Conservation (phyloP, 2,888 invertebrate species). For the Athetis lepigone region DNA sequence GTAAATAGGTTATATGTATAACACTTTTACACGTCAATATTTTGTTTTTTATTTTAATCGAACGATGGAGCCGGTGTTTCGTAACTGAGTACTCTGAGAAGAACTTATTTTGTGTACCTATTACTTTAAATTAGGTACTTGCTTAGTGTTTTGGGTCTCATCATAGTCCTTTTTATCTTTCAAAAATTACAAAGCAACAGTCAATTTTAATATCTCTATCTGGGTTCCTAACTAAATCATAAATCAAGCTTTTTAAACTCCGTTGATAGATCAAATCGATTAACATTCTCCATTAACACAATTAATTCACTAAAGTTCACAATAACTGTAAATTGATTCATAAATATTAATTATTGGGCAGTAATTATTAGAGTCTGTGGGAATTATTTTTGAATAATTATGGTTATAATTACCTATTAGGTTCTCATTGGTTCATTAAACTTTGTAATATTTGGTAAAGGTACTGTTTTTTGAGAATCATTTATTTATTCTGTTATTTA, state of each 20-base stretch:
- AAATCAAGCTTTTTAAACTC: neutral
- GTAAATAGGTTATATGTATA: too few relatives aligned
- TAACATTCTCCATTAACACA: slow-evolving; percentile 23
- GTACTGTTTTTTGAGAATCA: neutral
- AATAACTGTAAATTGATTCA: slow-evolving; percentile 53
- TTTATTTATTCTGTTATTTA: slow-evolving; percentile 14
- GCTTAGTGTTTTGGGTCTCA: too few relatives aligned
- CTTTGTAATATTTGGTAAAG: slow-evolving; percentile 18
- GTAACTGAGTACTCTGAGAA: too few relatives aligned
- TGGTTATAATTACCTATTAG: slow-evolving; percentile 1
- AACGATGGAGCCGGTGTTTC: too few relatives aligned
- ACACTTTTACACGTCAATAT: too few relatives aligned
- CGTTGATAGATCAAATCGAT: slow-evolving; percentile 29
- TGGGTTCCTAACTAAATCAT: neutral
- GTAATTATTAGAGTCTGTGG: slow-evolving; percentile 38
- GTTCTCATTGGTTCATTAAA: slow-evolving; percentile 19
- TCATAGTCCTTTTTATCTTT: too few relatives aligned
- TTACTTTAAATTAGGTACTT: too few relatives aligned
- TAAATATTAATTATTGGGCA: slow-evolving; percentile 47
- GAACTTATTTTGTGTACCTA: too few relatives aligned
- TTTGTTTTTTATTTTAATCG: too few relatives aligned
- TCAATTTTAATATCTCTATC: neutral
- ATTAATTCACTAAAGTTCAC: slow-evolving; percentile 26
- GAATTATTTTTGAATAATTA: slow-evolving; percentile 35
- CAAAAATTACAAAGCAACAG: neutral